Conservation (phyloP, 1,140 invertebrate genomes). For the Drosophila nigrodunni region DNA sequence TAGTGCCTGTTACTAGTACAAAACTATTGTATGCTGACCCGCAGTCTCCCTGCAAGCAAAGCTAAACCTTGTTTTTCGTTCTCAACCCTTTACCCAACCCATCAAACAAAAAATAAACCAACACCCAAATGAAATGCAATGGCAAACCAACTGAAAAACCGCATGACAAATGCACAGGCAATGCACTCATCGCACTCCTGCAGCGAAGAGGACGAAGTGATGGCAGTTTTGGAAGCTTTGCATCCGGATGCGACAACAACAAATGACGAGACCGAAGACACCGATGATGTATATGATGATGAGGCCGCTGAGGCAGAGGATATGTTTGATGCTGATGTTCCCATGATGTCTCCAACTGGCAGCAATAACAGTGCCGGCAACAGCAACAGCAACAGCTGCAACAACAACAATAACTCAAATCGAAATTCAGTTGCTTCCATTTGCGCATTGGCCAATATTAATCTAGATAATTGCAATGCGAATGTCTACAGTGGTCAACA, state of each 20-base stretch:
- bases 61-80: conserved; percentile 35
- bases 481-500: conserved; percentile 71
- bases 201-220: conserved; percentile 78
- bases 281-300: conserved; percentile 57
- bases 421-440: conserved; percentile 31
- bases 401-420: conserved; percentile 39
- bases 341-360: conserved; percentile 75
- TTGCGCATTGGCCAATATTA: conserved; percentile 69
- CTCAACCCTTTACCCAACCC: conserved; percentile 9
- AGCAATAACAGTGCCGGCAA: conserved; percentile 67
- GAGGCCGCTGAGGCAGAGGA: conserved; percentile 73
- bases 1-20: conserved; percentile 47
- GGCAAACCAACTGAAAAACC: conserved; percentile 7
- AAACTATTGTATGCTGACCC: conserved; percentile 4
- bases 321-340: conserved; percentile 72
- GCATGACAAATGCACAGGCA: conserved; percentile 41
- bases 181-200: conserved; percentile 74
- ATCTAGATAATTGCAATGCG: conserved; percentile 84
- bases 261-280: conserved; percentile 70
- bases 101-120: no score
- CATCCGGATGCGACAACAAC: conserved; percentile 67
- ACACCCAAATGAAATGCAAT: no score
- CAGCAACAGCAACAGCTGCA: conserved; percentile 37
- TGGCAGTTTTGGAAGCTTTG: conserved; percentile 61
- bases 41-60: conserved; percentile 23